Conservation (phyloP, 2,113 vertebrate genomes). For the Abramis brama region DNA sequence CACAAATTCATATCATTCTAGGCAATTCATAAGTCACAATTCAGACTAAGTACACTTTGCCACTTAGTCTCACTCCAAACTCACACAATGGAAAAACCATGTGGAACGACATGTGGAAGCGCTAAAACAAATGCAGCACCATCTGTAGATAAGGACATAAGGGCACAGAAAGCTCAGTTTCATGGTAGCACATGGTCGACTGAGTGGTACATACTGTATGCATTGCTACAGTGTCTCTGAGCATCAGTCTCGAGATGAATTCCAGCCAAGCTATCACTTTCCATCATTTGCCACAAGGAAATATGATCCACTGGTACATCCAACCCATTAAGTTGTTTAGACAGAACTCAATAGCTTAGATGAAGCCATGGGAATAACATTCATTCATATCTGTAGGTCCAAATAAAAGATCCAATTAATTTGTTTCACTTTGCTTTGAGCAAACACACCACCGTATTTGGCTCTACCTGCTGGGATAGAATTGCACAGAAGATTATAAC, state of each 20-base stretch:
- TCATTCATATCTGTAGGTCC: constrained; percentile 20
- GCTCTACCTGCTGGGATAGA: background rate
- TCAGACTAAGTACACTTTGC: background rate
- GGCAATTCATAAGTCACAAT: background rate
- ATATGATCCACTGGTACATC: constrained; percentile 33
- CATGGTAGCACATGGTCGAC: background rate
- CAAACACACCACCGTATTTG: background rate
- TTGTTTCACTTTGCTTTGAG: background rate
- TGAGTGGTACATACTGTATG: background rate
- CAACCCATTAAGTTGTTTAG: constrained; percentile 15
- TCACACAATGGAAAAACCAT: background rate
- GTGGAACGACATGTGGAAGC: background rate
- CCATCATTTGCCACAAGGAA: constrained; percentile 7
- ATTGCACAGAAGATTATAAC: background rate
- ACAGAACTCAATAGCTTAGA: background rate
- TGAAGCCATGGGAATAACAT: background rate
- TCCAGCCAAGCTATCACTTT: background rate
- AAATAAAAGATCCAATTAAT: constrained; percentile 10
- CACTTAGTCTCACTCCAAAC: background rate
- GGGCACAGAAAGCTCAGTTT: background rate
- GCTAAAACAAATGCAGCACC: background rate
- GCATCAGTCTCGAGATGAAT: background rate
- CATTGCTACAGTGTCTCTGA: background rate
- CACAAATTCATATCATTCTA: background rate
- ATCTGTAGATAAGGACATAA: background rate